Base-by-base conservation (phyloP, 2,797 vertebrate genomes). In the Rhyacichthys aspro region DNA sequence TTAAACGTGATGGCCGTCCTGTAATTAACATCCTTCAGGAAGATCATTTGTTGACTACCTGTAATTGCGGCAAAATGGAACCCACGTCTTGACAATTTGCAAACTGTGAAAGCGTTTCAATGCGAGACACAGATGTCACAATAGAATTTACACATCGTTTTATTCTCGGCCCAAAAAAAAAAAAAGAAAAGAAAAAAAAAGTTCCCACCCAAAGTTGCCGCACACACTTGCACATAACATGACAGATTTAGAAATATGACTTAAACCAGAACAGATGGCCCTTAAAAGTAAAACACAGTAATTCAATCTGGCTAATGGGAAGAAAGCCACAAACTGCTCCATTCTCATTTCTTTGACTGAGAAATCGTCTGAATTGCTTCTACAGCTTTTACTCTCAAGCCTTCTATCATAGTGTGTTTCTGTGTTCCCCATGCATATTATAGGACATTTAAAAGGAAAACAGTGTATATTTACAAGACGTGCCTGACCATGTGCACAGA, bases 251-350 rank as follows among this genome's bases (percentile, higher is more conserved):
- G 82, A 91, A 89, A 85, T 88, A 89, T 85, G 81, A 90, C 82
- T 88, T 89, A 89, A 89, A 91, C 82, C 79, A 88, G 84, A 92
- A 90, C 90, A 91, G 89, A 93, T 91, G 90, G 89, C 79, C 86
- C 83, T 79, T 91, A 90, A 90, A 90, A 90, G 85, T 86, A 87
- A 86, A 89, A 90, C 85, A 91, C 80, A 88, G 88, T 88, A 87
- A 90, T 89, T 93, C 88, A 92, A 88, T 92, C 87, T 89, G 85
- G 83, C 88, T 90, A 92, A 91, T 91, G 86, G 86, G 83, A 88
- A 75, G 78, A 86, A 90, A 91, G 88, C 90, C 89, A 89, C 89
- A 90, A 89, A 89, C 69, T 76, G 87, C 78, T 88, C 84, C 85
- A 84, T 90, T 90, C 82, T 90, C 78, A 83, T 86, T 92, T 90